These are phyloP conservation scores for Drosophila sordidula DNA, from an alignment of 2,888 invertebrate genomes.

Conservation along the genomic window DNA sequence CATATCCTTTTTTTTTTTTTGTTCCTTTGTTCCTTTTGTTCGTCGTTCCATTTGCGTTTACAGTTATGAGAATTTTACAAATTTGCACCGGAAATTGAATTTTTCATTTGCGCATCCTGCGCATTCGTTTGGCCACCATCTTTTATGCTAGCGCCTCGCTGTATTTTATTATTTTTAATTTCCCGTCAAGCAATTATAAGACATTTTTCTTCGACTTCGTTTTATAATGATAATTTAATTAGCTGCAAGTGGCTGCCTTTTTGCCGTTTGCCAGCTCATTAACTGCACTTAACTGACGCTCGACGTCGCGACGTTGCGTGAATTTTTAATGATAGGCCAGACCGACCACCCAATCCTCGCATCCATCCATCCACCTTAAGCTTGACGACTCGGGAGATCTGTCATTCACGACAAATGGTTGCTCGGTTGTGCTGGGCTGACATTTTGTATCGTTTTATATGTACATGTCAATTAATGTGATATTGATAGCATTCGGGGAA, in stretches of 20 bases:
- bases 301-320: conserved; percentile 51
- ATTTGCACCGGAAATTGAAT: conserved; percentile 68
- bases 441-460: conserved; percentile 36
- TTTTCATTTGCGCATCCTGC: conserved; percentile 51
- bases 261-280: conserved; percentile 64
- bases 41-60: conserved; percentile 20
- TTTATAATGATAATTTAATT: conserved; percentile 77
- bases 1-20: conserved; percentile 23
- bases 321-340: conserved; percentile 61
- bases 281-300: conserved; percentile 71
- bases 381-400: conserved; percentile 3
- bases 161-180: conserved; percentile 55
- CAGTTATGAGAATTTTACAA: conserved; percentile 13
- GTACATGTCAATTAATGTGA: conserved; percentile 69
- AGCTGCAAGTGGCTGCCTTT: conserved; percentile 67
- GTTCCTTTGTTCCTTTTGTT: no score
- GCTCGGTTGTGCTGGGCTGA: conserved; percentile 12
- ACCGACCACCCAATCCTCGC: not conserved
- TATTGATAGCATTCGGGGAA: conserved; percentile 46
- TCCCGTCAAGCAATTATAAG: conserved; percentile 66
- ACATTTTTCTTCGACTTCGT: conserved; percentile 53
- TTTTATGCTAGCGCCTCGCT: conserved; percentile 11
- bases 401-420: conserved; percentile 9
- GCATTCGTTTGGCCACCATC: conserved; percentile 25
- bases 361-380: not conserved